phyloP scores from a whole-genome alignment of 2,888 invertebrate genomes.

The Alentia gelatinosa region DNA sequence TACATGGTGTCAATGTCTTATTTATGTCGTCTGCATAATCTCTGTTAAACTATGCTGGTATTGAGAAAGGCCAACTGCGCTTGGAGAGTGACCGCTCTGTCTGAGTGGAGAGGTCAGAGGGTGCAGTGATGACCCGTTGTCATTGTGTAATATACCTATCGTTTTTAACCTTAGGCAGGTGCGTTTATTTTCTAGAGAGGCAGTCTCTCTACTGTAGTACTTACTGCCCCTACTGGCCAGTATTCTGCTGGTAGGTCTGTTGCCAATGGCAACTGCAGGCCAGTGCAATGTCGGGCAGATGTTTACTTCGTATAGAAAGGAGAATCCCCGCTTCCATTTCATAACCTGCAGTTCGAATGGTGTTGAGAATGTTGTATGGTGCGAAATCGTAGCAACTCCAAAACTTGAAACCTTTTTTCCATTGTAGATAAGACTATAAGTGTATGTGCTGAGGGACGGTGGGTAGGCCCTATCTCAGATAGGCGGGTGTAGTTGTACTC shows the following conservation, averaged over 20 bases:
- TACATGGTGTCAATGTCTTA: background rate
- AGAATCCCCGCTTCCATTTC: constrained; percentile 16
- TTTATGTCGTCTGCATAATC: constrained; percentile 22
- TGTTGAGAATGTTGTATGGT: constrained; percentile 25
- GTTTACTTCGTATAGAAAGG: background rate
- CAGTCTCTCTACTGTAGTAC: background rate
- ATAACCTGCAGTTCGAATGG: background rate
- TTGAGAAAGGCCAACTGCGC: background rate
- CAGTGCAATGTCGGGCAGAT: background rate
- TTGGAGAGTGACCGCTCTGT: background rate
- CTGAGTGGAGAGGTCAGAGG: background rate
- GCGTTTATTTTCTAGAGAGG: background rate
- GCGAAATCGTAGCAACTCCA: constrained; percentile 45
- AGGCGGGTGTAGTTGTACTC: background rate
- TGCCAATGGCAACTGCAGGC: constrained; percentile 32
- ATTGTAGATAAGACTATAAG: constrained; percentile 7
- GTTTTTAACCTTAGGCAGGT: background rate
- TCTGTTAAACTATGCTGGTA: constrained; percentile 45
- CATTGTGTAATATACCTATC: background rate
- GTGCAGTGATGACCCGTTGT: background rate
- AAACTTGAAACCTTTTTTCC: constrained; percentile 50
- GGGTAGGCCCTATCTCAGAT: constrained; percentile 39
- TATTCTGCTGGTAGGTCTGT: background rate
- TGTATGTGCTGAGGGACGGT: background rate
- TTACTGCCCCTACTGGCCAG: background rate